These are phyloP conservation scores for Amphimedon queenslandica DNA, from an alignment of 37 sponge, comb jelly and placozoan genomes.

Conservation along the genomic window DNA sequence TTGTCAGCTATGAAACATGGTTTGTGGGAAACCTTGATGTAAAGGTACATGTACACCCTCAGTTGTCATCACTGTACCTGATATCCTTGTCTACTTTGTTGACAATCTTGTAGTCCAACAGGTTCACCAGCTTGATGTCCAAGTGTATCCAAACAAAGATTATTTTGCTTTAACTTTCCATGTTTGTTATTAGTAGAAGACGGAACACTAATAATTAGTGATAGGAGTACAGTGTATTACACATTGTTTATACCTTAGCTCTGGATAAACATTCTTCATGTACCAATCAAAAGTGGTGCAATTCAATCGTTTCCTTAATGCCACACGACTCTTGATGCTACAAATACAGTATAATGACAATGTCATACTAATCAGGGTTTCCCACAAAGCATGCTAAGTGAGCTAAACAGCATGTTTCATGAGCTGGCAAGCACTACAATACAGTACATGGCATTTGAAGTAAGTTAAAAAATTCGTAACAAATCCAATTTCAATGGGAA, in stretches of 20 bases:
- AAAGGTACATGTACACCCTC: too few relatives aligned
- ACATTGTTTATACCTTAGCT: conserved; percentile 50
- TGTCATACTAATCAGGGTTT: too few relatives aligned
- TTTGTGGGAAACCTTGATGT: too few relatives aligned
- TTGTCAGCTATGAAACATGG: too few relatives aligned
- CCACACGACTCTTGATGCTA: conserved; percentile 52
- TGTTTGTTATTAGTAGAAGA: conserved; percentile 11
- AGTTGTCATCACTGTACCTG: too few relatives aligned
- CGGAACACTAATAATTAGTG: conserved; percentile 47
- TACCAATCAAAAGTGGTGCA: conserved; percentile 89
- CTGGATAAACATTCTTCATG: conserved; percentile 83
- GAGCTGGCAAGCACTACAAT: too few relatives aligned
- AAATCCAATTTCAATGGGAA: too few relatives aligned
- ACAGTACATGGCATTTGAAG: too few relatives aligned
- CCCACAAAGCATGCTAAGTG: too few relatives aligned
- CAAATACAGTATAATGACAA: too few relatives aligned
- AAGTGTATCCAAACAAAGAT: conserved; percentile 78
- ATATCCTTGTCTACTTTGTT: conserved; percentile 82
- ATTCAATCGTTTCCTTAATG: conserved; percentile 68
- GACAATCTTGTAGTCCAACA: conserved; percentile 73
- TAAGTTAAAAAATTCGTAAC: too few relatives aligned
- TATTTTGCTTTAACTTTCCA: conserved; percentile 58
- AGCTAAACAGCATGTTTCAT: too few relatives aligned
- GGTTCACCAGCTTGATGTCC: conserved; percentile 25
- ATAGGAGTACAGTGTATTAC: neutral